Evolutionary conservation across 2,888 invertebrate species (phyloP).

Genomic region (Oxystoma pomonae): DNA sequence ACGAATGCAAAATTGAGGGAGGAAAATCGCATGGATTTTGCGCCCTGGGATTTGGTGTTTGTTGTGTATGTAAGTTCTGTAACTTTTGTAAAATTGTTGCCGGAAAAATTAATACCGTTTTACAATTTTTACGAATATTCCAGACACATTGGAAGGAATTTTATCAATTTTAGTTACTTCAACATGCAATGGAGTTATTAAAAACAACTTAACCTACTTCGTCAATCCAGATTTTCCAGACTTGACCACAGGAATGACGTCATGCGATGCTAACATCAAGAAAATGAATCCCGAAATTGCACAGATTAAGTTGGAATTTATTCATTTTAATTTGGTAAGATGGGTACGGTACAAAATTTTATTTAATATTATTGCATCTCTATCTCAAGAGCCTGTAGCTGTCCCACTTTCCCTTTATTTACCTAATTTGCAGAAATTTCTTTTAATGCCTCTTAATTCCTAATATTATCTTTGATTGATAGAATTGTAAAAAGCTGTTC

Average conservation of each 20-base stretch:
- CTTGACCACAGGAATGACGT: slow-evolving; percentile 61
- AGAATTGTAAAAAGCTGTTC: no score
- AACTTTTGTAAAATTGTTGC: neutral
- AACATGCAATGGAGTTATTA: slow-evolving; percentile 66
- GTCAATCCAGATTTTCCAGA: slow-evolving; percentile 80
- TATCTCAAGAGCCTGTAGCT: no score
- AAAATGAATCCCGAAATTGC: slow-evolving; percentile 75
- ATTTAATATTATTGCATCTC: no score
- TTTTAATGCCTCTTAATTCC: no score
- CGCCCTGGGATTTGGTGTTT: slow-evolving; percentile 80
- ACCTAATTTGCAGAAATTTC: no score
- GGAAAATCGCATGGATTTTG: slow-evolving; percentile 71
- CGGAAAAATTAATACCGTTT: no score
- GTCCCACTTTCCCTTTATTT: no score
- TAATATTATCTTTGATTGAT: no score
- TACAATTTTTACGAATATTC: no score
- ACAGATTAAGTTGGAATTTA: slow-evolving; percentile 78
- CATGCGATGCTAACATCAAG: slow-evolving; percentile 69
- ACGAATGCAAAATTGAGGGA: slow-evolving; percentile 74
- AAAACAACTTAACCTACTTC: slow-evolving; percentile 79
- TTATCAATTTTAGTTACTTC: slow-evolving; percentile 58
- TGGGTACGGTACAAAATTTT: neutral
- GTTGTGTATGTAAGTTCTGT: slow-evolving; percentile 73
- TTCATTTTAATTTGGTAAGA: slow-evolving; percentile 77
- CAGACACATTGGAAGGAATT: no score